Evolutionary conservation across 2,888 invertebrate genomes (phyloP).

Genomic region (Synergus itoensis): DNA sequence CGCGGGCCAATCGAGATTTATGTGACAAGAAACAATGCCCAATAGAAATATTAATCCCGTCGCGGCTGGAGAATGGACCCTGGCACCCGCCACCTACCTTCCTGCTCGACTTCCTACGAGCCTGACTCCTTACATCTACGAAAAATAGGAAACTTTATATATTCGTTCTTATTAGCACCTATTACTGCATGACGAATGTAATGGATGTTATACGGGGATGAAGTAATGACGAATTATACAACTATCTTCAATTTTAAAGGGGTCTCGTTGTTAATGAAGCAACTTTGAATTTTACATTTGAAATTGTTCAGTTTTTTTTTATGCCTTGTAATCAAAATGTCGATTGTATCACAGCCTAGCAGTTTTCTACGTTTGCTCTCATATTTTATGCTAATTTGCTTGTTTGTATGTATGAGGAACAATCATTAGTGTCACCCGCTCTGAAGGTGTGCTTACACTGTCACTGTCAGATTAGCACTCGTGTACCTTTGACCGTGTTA

Average conservation of each 20-base stretch:
- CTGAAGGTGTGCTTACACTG: conserved; percentile 11
- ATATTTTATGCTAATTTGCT: conserved; percentile 3
- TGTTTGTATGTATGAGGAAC: not conserved
- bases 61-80: conserved; percentile 56
- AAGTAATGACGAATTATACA: not conserved
- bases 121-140: conserved; percentile 17
- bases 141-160: not conserved
- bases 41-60: conserved; percentile 69
- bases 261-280: too few relatives aligned
- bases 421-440: conserved; percentile 17
- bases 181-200: conserved; percentile 2
- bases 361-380: not conserved
- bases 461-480: conserved; percentile 27
- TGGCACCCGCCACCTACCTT: conserved; percentile 62
- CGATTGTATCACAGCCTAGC: not conserved
- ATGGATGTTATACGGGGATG: not conserved
- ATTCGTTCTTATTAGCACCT: conserved; percentile 30
- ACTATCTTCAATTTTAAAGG: too few relatives aligned
- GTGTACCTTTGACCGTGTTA: conserved; percentile 51
- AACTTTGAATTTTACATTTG: too few relatives aligned
- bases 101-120: conserved; percentile 66
- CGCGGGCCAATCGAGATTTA: conserved; percentile 60
- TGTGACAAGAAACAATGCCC: conserved; percentile 67
- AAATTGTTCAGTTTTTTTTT: too few relatives aligned
- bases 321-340: not conserved